Percentiles rank a stretch among this genome's conserved stretches.
Evolutionary conservation across 2,113 vertebrate genomes (phyloP).

Genomic region (Andinoacara biseriatus): DNA sequence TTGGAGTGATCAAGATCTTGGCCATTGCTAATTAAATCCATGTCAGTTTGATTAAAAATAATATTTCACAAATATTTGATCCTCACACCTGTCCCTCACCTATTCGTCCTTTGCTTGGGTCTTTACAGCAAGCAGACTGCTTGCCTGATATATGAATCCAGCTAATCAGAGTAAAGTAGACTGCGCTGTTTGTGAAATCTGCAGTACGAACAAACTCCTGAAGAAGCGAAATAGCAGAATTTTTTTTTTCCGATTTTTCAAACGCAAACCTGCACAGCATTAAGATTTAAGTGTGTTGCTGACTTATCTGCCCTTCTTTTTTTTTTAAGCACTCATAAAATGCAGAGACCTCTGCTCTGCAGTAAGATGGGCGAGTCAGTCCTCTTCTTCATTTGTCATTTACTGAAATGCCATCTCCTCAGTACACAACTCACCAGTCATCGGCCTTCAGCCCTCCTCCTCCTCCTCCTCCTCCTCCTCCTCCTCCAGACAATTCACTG

Average conservation of each 20-base stretch:
- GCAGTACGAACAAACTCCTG: not conserved
- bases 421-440: conserved; percentile 17
- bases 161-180: not conserved
- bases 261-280: conserved; percentile 5
- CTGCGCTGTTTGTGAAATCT: not conserved
- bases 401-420: conserved; percentile 52
- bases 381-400: conserved; percentile 49
- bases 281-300: conserved; percentile 7
- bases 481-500: conserved; percentile 19
- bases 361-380: conserved; percentile 20
- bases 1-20: conserved; percentile 20
- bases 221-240: not conserved
- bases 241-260: not conserved
- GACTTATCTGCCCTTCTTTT: conserved; percentile 31
- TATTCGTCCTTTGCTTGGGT: not conserved
- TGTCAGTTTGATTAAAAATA: conserved; percentile 27
- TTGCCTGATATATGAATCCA: not conserved
- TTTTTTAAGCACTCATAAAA: conserved; percentile 38
- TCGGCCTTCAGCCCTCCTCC: conserved; percentile 22
- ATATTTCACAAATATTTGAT: not conserved
- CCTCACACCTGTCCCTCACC: not conserved
- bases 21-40: conserved; percentile 31
- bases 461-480: conserved; percentile 30
- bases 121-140: not conserved
- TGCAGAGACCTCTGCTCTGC: conserved; percentile 50